A percentile compares a stretch with the other conserved stretches of the same genome.
phyloP scores from a whole-genome alignment of 1,140 invertebrate genomes.

The Epicauta chinensis region DNA sequence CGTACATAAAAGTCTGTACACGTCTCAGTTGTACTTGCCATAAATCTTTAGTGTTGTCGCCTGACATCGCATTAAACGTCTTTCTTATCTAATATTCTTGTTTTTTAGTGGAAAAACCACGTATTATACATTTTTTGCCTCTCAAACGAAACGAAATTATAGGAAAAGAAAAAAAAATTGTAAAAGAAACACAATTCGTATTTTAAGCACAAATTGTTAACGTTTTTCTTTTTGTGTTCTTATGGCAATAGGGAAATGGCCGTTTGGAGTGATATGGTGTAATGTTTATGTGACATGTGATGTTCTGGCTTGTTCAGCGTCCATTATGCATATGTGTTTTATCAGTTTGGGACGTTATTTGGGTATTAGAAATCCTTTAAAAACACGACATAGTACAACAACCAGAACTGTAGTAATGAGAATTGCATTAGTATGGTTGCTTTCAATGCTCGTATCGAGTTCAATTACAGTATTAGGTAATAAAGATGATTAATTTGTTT shows the following conservation, averaged over 20 bases:
- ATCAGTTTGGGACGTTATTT: slow-evolving; percentile 90
- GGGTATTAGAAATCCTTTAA: slow-evolving; percentile 84
- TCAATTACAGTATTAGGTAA: slow-evolving; percentile 83
- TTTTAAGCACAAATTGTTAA: no score
- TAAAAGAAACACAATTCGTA: no score
- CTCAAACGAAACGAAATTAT: no score
- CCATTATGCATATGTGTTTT: slow-evolving; percentile 96
- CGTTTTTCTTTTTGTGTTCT: slow-evolving; percentile 41
- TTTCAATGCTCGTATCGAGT: slow-evolving; percentile 80
- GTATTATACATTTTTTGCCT: no score
- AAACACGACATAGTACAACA: slow-evolving; percentile 68
- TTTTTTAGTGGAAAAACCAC: no score
- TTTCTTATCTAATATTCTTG: no score
- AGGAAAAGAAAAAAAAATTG: no score
- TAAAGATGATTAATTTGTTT: neutral
- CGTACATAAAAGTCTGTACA: no score
- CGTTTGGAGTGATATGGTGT: slow-evolving; percentile 79
- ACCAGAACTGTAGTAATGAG: slow-evolving; percentile 73
- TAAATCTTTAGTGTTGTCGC: no score
- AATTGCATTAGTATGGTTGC: slow-evolving; percentile 77
- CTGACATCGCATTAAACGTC: no score
- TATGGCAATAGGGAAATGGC: slow-evolving; percentile 96
- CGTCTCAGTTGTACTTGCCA: no score
- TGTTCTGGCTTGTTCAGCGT: slow-evolving; percentile 89
- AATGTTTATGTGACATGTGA: slow-evolving; percentile 92